phyloP scores from a whole-genome alignment of 2,797 vertebrate genomes.

The Cirrhinus mrigala region DNA sequence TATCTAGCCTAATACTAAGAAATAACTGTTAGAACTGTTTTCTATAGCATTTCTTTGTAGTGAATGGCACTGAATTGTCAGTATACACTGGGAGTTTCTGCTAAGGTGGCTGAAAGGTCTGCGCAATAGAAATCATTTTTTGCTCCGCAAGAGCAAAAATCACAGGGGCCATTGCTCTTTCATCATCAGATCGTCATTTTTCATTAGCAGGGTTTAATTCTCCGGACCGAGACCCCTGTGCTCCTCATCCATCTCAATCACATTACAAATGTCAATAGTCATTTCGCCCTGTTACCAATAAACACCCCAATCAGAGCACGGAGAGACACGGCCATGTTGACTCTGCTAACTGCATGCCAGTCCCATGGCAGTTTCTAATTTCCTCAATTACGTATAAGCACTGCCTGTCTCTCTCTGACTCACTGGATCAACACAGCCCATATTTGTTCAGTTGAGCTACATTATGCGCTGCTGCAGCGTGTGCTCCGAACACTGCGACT shows the following conservation, averaged over 20 bases:
- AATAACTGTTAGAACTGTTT: neutral
- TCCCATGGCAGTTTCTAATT: conserved; percentile 72
- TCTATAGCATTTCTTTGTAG: neutral
- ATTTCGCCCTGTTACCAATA: conserved; percentile 70
- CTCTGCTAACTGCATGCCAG: conserved; percentile 67
- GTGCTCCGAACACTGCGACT: conserved; percentile 78
- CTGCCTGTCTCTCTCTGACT: conserved; percentile 62
- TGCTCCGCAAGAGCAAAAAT: neutral
- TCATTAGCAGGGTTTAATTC: conserved; percentile 44
- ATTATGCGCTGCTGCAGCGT: conserved; percentile 80
- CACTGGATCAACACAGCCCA: conserved; percentile 72
- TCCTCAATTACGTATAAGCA: conserved; percentile 67
- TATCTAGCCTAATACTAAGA: neutral
- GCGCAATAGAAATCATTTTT: neutral
- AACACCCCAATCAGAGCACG: conserved; percentile 72
- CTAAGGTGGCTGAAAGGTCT: neutral
- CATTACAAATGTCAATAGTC: conserved; percentile 76
- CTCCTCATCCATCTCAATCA: conserved; percentile 72
- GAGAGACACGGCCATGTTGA: conserved; percentile 72
- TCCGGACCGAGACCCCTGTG: conserved; percentile 27
- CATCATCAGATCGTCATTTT: conserved; percentile 23
- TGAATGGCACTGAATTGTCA: no score
- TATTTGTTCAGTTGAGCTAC: conserved; percentile 90
- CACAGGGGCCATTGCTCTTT: conserved; percentile 25
- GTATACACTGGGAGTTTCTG: neutral